Base-by-base conservation (phyloP, 2,797 vertebrate genomes). In the Tolypeutes matacus region DNA sequence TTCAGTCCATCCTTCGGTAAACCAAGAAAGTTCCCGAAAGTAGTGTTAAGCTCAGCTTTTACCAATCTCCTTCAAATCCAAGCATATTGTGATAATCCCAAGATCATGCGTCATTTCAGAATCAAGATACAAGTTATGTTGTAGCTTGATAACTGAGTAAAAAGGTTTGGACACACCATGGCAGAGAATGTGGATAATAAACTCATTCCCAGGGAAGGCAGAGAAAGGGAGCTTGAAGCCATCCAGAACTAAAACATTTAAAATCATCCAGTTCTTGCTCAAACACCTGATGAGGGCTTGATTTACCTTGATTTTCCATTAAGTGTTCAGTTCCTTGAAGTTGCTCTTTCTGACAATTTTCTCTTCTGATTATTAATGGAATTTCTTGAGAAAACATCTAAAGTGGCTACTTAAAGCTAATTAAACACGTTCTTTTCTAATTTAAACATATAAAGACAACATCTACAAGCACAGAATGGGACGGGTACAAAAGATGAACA, bases 331-430 rank as follows among this genome's bases (percentile, higher is more conserved):
- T 25, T 62, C 64, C 89, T 95, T 69, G 84, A 92, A 60, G 27
- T 46, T n/a, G 90, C 31, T 73, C 42, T 4, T 93, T 84, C 94
- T 92, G 80, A 46, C 46, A 46, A 46, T 46, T 34, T 80, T 11
- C 56, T 77, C 51, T 96, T 89, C 85, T 39, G 15, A 36, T 7
- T 84, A 88, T 27, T 56, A 96, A 67, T 10, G n/a, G 58, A 77
- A 65, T 13, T 69, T 72, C 69, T 90, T 25, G 7, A 69, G 91
- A 85, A 84, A 34, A 73, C 34, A 17, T 56, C 93, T 83, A 21
- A 39, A 64, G 58, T 58, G 89, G 51, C 90, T 46, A 64, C 42
- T 34, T 67, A 31, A 15, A 86, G 92, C 81, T 80, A 62, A 29
- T 58, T 46, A 86, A 80, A 86, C 11, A 31, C 34, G 3, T 27